phyloP scores from a whole-genome alignment of 2,888 invertebrate species.

The Lasioglossum pauxillum region DNA sequence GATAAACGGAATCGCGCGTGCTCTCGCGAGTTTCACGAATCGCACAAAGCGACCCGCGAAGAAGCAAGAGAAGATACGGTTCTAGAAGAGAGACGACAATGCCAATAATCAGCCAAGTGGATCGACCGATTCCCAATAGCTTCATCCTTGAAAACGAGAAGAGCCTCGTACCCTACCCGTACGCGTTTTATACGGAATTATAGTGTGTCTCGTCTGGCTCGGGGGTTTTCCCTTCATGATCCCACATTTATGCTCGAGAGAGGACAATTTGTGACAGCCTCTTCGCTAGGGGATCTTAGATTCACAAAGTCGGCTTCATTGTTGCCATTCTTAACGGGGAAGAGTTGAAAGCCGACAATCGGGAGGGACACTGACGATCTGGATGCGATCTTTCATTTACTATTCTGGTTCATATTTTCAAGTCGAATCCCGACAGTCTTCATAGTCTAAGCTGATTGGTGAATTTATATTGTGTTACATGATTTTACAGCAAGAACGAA shows the following conservation, averaged over 20 bases:
- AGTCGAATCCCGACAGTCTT: too few relatives aligned
- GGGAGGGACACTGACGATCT: slow-evolving; percentile 8
- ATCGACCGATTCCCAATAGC: slow-evolving; percentile 75
- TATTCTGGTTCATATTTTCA: neutral
- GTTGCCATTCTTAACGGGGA: slow-evolving; percentile 43
- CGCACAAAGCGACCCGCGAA: slow-evolving; percentile 1
- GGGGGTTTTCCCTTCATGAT: slow-evolving; percentile 39
- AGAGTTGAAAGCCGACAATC: slow-evolving; percentile 38
- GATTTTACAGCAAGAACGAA: too few relatives aligned
- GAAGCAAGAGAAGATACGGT: slow-evolving; percentile 32
- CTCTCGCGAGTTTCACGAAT: slow-evolving; percentile 9
- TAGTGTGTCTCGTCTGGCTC: slow-evolving; percentile 39
- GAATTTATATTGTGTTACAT: too few relatives aligned
- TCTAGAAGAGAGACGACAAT: slow-evolving; percentile 77
- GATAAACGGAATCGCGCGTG: neutral
- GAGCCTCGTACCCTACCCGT: slow-evolving; percentile 38
- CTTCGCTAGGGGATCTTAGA: slow-evolving; percentile 46
- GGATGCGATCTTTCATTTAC: neutral
- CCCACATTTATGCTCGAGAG: slow-evolving; percentile 65
- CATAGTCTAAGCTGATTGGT: too few relatives aligned
- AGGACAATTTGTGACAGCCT: slow-evolving; percentile 62
- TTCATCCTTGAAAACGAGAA: slow-evolving; percentile 71
- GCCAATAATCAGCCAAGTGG: slow-evolving; percentile 82
- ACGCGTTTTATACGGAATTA: slow-evolving; percentile 56
- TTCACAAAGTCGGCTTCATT: slow-evolving; percentile 58